phyloP scores from a whole-genome alignment of 2,888 invertebrate species.

The Salticus scenicus region DNA sequence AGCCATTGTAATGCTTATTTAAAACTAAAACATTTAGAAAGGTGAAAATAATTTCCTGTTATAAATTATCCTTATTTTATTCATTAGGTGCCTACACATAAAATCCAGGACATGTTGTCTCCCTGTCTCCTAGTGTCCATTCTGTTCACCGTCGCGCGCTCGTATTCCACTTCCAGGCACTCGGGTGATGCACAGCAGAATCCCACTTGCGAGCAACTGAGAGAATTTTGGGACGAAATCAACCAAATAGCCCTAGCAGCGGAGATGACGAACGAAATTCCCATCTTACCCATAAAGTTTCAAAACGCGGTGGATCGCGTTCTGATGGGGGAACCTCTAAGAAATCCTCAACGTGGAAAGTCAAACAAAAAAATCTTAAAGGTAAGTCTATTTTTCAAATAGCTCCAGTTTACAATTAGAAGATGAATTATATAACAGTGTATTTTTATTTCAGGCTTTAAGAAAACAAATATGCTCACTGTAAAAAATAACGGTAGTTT shows the following conservation, averaged over 20 bases:
- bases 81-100: no score
- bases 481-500: no score
- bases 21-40: no score
- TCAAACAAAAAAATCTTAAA: background rate
- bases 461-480: no score
- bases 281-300: conserved; percentile 10
- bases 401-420: no score
- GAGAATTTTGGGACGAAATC: conserved; percentile 31
- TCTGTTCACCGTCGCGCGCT: background rate
- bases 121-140: background rate
- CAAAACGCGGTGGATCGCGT: background rate
- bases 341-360: background rate
- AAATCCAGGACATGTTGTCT: background rate
- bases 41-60: no score
- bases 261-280: conserved; percentile 50
- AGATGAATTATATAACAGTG: no score
- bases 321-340: background rate
- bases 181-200: background rate
- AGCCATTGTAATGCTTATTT: no score
- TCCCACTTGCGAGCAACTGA: conserved; percentile 34
- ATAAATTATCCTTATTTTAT: no score
- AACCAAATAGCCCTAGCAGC: conserved; percentile 1
- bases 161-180: background rate
- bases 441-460: no score
- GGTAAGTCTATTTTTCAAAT: background rate